A percentile compares a stretch with the other conserved stretches of the same genome.
Evolutionary conservation across 2,888 invertebrate species (phyloP).

Genomic region (Hirudinaria manillensis): DNA sequence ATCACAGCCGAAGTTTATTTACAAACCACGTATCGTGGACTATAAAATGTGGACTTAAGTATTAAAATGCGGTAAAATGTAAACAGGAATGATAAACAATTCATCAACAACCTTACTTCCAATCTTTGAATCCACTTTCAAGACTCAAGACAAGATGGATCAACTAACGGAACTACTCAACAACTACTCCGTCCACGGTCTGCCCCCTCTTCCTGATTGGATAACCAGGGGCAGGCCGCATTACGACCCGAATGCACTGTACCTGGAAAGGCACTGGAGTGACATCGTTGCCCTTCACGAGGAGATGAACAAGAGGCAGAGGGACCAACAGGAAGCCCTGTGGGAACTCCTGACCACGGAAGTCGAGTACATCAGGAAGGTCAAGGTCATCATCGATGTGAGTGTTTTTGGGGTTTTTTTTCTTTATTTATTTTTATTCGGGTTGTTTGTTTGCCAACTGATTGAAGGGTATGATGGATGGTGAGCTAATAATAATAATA

Average conservation of each 20-base stretch:
- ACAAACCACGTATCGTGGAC: no score
- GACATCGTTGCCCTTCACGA: conserved; percentile 59
- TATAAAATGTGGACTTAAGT: no score
- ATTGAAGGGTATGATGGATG: no score
- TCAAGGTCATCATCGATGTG: conserved; percentile 83
- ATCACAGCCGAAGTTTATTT: no score
- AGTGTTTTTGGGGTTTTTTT: conserved; percentile 51
- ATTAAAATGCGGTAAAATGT: no score
- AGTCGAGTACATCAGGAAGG: conserved; percentile 77
- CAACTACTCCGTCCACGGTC: conserved; percentile 68
- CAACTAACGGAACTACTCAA: conserved; percentile 69
- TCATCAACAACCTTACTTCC: no score
- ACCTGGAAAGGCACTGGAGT: conserved; percentile 59
- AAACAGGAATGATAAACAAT: no score
- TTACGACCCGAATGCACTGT: conserved; percentile 48
- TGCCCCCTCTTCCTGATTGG: conserved; percentile 60
- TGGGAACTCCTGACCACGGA: conserved; percentile 90
- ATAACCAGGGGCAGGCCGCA: conserved; percentile 55
- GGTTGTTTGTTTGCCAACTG: no score
- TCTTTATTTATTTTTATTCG: conserved; percentile 2
- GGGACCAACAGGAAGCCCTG: conserved; percentile 83
- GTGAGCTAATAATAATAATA: no score
- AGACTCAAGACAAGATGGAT: conserved; percentile 61
- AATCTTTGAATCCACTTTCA: not conserved
- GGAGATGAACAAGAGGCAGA: conserved; percentile 63